Evolutionary conservation across 2,888 invertebrate genomes (phyloP).

Genomic region (Anagyrus pseudococci): DNA sequence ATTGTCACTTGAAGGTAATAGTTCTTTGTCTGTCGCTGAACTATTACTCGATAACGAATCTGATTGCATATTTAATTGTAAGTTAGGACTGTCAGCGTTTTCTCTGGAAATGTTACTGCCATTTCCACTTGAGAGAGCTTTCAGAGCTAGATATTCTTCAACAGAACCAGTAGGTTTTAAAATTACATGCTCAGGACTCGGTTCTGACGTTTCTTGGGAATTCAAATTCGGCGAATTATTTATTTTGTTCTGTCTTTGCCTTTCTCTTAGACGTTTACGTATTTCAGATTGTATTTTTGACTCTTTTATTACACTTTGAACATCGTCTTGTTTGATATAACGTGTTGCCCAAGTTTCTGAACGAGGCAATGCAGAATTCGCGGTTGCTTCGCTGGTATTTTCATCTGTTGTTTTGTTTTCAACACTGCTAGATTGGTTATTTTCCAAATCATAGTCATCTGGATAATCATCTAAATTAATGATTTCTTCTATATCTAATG

Average conservation of each 20-base stretch:
- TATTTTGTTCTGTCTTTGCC: slow-evolving; percentile 55
- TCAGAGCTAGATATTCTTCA: slow-evolving; percentile 57
- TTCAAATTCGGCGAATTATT: slow-evolving; percentile 48
- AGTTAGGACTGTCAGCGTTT: not conserved
- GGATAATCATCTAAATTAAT: slow-evolving; percentile 59
- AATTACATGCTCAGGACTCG: slow-evolving; percentile 21
- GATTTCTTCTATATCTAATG: slow-evolving; percentile 54
- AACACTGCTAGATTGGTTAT: not conserved
- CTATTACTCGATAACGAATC: not conserved
- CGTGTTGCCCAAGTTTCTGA: slow-evolving; percentile 59
- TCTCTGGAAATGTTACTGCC: not conserved
- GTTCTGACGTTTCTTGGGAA: slow-evolving; percentile 32
- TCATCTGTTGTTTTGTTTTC: slow-evolving; percentile 28
- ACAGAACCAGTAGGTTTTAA: slow-evolving; percentile 55
- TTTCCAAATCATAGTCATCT: slow-evolving; percentile 46
- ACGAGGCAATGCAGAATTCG: not conserved
- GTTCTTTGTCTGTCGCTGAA: not conserved
- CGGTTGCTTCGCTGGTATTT: not conserved
- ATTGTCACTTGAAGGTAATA: not conserved
- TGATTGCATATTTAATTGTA: not conserved
- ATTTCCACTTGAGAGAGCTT: slow-evolving; percentile 36
- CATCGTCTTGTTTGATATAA: slow-evolving; percentile 59
- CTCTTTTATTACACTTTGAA: slow-evolving; percentile 59
- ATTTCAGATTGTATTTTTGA: slow-evolving; percentile 61
- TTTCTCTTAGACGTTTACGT: slow-evolving; percentile 57